Base-by-base conservation (phyloP, 2,113 vertebrate genomes). In the Mustela lutreola region DNA sequence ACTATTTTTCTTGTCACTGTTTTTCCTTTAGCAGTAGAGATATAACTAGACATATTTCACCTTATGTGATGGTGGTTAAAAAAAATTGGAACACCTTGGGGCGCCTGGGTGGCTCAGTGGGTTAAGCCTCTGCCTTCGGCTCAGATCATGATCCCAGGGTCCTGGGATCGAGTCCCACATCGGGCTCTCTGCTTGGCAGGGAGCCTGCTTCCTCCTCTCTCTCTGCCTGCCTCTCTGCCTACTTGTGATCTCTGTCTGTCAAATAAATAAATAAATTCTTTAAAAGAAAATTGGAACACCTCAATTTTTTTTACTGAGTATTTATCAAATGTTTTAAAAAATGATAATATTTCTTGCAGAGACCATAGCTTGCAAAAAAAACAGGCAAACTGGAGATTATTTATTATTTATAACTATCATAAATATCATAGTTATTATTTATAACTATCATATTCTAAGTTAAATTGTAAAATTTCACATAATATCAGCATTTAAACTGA, bases 281-380 rank as follows among this genome's bases (percentile, higher is more conserved):
- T 48, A 10, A 48, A 48, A 48, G 94, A 83, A 36, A 70, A 85
- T 0, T 22, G 65, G 71, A 86, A 62, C 33, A 85, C 12, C 33
- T 78, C 60, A 76, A n/a, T 48, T 73, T 67, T 91, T 91, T 84
- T 67, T 62, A 67, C 7, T 85, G 50, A 56, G 3, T 21, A 65
- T 48, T 63, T 75, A 50, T 18, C 21, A 73, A 92, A 95, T 82
- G 50, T 45, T 67, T 96, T 78, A 39, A 33, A 94, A 85, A 92
- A 78, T 89, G 94, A 60, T 28, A 85, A n/a, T 4, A 71, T 78
- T 85, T 92, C 33, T 48, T 90, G 5, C 7, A 26, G 15, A 90
- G 42, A 85, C 31, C 42, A 45, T 45, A 73, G 73, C 4, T 65
- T 76, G 11, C n/a, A 19, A 33, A 80, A 11, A 60, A 91, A 22